These are phyloP conservation scores for Selenia dentaria DNA, from an alignment of 2,888 invertebrate genomes.

Conservation along the genomic window DNA sequence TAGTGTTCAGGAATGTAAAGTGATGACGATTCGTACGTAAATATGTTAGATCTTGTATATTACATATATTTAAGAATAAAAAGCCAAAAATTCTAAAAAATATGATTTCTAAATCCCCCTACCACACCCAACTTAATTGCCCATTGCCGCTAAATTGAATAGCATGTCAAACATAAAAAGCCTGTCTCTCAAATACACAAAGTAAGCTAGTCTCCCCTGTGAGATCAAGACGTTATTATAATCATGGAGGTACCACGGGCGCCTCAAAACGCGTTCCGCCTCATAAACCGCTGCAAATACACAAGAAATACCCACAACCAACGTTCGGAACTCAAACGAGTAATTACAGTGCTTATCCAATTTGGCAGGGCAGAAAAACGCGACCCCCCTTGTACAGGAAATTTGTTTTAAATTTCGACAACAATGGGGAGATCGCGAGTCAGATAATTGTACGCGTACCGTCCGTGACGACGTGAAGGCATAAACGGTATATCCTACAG, in stretches of 20 bases:
- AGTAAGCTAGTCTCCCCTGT: constrained; percentile 33
- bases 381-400: constrained; percentile 80
- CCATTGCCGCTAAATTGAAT: constrained; percentile 30
- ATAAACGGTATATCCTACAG: constrained; percentile 64
- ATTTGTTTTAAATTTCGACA: constrained; percentile 84
- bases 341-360: constrained; percentile 83
- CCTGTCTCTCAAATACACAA: constrained; percentile 28
- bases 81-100: too few species aligned
- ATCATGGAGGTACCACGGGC: constrained; percentile 37
- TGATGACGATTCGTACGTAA: too few species aligned
- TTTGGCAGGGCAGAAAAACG: constrained; percentile 80
- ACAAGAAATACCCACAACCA: constrained; percentile 63
- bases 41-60: too few species aligned
- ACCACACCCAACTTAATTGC: constrained; percentile 16
- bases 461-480: constrained; percentile 71
- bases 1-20: too few species aligned
- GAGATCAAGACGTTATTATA: constrained; percentile 43
- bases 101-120: too few species aligned
- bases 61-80: too few species aligned
- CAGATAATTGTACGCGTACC: constrained; percentile 77
- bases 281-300: constrained; percentile 62
- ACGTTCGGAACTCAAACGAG: constrained; percentile 68
- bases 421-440: constrained; percentile 80
- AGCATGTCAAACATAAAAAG: constrained; percentile 25
- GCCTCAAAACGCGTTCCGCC: constrained; percentile 54